Evolutionary conservation across 37 sponge, comb jelly and placozoan species (phyloP), one percentile per base, ranked within the genome.

Genomic region (Bolinopsis microptera): DNA sequence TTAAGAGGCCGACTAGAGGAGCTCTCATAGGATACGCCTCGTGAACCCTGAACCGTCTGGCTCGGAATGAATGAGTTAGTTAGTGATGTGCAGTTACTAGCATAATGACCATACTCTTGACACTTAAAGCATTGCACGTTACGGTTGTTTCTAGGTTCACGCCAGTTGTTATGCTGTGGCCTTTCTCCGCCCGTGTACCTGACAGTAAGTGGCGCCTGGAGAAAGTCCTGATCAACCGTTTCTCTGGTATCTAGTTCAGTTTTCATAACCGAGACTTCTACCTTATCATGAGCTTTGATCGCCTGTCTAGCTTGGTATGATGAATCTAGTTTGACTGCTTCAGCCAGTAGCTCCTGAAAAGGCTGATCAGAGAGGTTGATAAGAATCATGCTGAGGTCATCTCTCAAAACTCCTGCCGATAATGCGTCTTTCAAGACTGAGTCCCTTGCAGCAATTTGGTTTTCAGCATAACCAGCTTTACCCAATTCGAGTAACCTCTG

Each of bases 361-460:
- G 40, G 0, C 35, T 40, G 34, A 1, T 86, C 90, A 8, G n/a
- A 9, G 26, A 34, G 13, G 41, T 41, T 86, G 35, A 86, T 41
- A 0, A 86, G 48, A 27, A 5, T 40, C 25, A 41, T 48, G 3
- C 30, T 48, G 1, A 86, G 38, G 3, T 23, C 90, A n/a, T 86
- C 90, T 41, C 61, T 13, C 3, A 27, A 1, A 41, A 86, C 90
- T 0, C 90, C 90, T 2, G 2, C 90, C 3, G 90, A 40, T 40
- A 86, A 41, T 0, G 90, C 90, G 24, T 86, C 90, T 27, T 86
- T 86, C 30, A 86, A 41, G 0, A 30, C 90, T 22, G 41, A 39
- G 9, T 86, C 90, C 22, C 30, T 39, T n/a, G 41, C 90, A 38
- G 0, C 90, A 16, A 0, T 2, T 26, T 39, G 48, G 9, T 13